These are phyloP conservation scores for Ochlodes sylvanus DNA, from an alignment of 2,888 invertebrate species.

Conservation along the genomic window DNA sequence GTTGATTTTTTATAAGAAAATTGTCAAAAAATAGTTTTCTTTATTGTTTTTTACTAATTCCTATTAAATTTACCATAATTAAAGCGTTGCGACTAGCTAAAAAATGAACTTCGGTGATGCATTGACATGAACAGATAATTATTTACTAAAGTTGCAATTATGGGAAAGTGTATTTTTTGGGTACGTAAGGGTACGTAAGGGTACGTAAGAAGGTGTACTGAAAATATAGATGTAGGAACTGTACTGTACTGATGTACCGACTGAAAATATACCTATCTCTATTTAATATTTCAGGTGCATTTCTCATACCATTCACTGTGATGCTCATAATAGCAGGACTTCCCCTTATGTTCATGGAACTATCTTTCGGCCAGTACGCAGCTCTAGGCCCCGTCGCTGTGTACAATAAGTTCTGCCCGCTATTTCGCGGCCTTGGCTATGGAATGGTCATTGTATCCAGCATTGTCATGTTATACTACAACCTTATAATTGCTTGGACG, in stretches of 20 bases:
- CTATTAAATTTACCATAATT: no score
- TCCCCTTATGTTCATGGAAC: conserved; percentile 93
- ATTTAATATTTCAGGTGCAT: conserved; percentile 86
- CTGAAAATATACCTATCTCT: no score
- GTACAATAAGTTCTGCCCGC: conserved; percentile 91
- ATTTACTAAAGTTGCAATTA: conserved; percentile 6
- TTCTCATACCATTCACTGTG: conserved; percentile 92
- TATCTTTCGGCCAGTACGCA: conserved; percentile 94
- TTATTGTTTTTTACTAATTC: no score
- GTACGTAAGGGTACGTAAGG: no score
- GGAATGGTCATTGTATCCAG: conserved; percentile 92
- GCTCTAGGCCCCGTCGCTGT: conserved; percentile 91
- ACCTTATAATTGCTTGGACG: conserved; percentile 91
- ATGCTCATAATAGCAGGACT: conserved; percentile 92
- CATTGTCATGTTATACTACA: conserved; percentile 91
- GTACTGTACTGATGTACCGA: no score
- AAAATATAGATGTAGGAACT: no score
- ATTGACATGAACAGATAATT: no score
- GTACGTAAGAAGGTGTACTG: not conserved
- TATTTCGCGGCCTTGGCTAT: conserved; percentile 90
- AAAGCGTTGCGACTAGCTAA: no score
- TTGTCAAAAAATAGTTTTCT: no score
- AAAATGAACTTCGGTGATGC: no score
- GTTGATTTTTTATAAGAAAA: no score
- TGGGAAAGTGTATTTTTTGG: no score